Evolutionary conservation across 2,113 vertebrate genomes (phyloP), one percentile per base, ranked within the genome.

Genomic region (Silurus glanis): DNA sequence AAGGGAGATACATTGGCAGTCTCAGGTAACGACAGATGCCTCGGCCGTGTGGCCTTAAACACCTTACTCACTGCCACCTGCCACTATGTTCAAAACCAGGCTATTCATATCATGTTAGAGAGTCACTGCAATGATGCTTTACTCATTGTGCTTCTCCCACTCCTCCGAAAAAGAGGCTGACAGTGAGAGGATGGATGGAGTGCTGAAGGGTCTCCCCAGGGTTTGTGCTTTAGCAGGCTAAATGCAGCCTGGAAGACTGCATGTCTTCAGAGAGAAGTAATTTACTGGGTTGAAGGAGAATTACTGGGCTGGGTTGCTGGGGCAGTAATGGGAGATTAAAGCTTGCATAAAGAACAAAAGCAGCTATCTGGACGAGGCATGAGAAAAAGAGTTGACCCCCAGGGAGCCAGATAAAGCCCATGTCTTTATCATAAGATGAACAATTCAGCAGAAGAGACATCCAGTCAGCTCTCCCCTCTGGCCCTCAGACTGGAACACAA

Each of bases 21-120:
- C 89, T 78, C 92, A 93, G 93, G 92, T 94, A 93, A 90, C 89
- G 87, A 86, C 93, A 92, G 89, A 92, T 88, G 75, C 84, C 92
- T 83, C n/a, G 88, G 90, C 90, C 89, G 72, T 87, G 87, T 91
- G 89, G 90, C 88, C 86, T 90, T 85, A 23, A 80, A 81, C 58
- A 76, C 80, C 76, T 82, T 61, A 82, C 71, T 75, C 61, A 78
- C 85, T 89, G 84, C 87, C 90, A 85, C 86, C 87, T 86, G 90
- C 90, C 88, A 81, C 92, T 92, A 91, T 87, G 92, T 89, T 92
- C 91, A 88, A 91, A 92, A 93, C 89, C 85, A 89, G 90, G 82
- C 91, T 90, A 91, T 92, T 93, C 91, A 90, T 91, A 91, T 87
- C 87, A 80, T 81, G 71, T 87, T 81, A 80, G 82, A 91, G 85